phyloP scores from a whole-genome alignment of 2,888 invertebrate genomes.

The Drosophila antonietae region DNA sequence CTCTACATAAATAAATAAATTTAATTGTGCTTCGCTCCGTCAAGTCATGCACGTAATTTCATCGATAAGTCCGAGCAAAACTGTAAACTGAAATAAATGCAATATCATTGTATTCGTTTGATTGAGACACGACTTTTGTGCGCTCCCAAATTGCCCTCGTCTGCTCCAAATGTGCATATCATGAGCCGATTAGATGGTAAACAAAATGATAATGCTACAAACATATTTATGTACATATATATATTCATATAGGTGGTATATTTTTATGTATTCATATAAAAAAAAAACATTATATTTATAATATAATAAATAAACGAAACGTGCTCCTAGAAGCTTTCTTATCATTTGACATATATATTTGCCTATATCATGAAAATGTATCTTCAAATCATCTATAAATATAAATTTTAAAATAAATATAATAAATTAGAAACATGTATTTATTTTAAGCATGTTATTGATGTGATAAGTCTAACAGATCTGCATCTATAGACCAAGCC shows the following conservation, averaged over 20 bases:
- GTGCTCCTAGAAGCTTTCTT: background rate
- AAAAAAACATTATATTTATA: too few species aligned
- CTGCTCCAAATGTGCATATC: constrained; percentile 32
- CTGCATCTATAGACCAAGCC: too few species aligned
- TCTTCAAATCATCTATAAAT: background rate
- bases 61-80: constrained; percentile 18
- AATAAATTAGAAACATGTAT: too few species aligned
- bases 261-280: background rate
- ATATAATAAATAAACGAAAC: too few species aligned
- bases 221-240: background rate
- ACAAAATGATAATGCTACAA: constrained; percentile 8
- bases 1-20: constrained; percentile 15
- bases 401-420: too few species aligned
- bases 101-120: constrained; percentile 32
- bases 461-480: too few species aligned
- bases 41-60: constrained; percentile 33
- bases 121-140: constrained; percentile 22
- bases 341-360: too few species aligned
- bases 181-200: constrained; percentile 23
- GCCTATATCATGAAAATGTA: too few species aligned
- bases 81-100: constrained; percentile 29
- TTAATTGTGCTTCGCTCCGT: constrained; percentile 6
- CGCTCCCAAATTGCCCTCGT: constrained; percentile 7
- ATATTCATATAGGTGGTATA: background rate
- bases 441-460: too few species aligned